Percentiles rank a stretch among this genome's conserved stretches.
Conservation (phyloP, 2,888 invertebrate genomes). For the Diarsia dahlii region DNA sequence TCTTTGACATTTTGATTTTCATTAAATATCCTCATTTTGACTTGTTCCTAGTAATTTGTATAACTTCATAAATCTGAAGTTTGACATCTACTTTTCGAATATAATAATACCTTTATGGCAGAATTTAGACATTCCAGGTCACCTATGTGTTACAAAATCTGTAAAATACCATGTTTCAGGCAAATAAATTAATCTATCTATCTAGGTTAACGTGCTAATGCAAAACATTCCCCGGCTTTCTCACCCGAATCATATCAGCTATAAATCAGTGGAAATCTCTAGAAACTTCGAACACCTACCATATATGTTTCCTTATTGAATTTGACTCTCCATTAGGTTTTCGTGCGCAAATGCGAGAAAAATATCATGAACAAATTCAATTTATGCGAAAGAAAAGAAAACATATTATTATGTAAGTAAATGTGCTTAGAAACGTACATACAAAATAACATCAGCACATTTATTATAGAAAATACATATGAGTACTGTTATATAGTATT, state of each 20-base stretch:
- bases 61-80: background rate
- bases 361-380: conserved; percentile 34
- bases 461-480: background rate
- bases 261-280: conserved; percentile 13
- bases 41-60: background rate
- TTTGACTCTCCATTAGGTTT: conserved; percentile 21
- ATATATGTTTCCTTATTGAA: conserved; percentile 14
- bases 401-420: background rate
- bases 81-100: background rate
- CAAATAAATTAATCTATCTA: too few relatives aligned
- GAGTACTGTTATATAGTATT: background rate
- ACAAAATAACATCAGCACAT: background rate
- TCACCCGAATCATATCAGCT: background rate
- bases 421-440: background rate
- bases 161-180: too few relatives aligned
- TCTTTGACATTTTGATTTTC: background rate
- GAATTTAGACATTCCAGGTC: background rate
- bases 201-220: background rate
- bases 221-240: background rate
- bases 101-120: too few relatives aligned
- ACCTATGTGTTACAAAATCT: too few relatives aligned
- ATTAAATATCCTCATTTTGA: too few relatives aligned
- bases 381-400: conserved; percentile 17
- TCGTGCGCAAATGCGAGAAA: conserved; percentile 22
- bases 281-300: conserved; percentile 11